Evolutionary conservation across 2,113 vertebrate genomes (phyloP).

Genomic region (Eupsittula cactorum): DNA sequence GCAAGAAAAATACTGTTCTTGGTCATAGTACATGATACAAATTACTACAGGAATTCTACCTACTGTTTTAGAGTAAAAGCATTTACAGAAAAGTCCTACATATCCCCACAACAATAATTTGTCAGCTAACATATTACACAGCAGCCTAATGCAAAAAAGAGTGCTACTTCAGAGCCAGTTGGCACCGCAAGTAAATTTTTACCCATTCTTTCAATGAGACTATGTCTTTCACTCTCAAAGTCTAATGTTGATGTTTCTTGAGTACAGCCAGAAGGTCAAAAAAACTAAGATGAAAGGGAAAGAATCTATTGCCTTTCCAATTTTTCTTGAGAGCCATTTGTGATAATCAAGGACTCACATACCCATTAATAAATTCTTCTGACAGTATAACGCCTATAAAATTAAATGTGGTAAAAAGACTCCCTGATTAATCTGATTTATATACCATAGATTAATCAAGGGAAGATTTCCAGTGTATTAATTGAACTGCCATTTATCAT

Average conservation of each 20-base stretch:
- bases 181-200: not conserved
- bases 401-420: not conserved
- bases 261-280: not conserved
- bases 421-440: slow-evolving; percentile 25
- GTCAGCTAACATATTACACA: not conserved
- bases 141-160: not conserved
- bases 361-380: not conserved
- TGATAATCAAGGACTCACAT: not conserved
- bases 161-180: not conserved
- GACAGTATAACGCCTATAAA: slow-evolving; percentile 1
- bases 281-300: not conserved
- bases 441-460: slow-evolving; percentile 45
- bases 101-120: not conserved
- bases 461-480: slow-evolving; percentile 22
- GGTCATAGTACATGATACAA: not conserved
- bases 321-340: not conserved
- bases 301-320: not conserved
- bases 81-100: not conserved
- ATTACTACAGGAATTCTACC: not conserved
- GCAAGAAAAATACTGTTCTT: not conserved
- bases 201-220: not conserved
- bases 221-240: not conserved
- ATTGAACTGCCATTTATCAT: slow-evolving; percentile 27
- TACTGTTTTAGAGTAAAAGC: not conserved
- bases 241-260: not conserved